Evolutionary conservation across 1,140 invertebrate species (phyloP).

Genomic region (Ceratosolen fusciceps): DNA sequence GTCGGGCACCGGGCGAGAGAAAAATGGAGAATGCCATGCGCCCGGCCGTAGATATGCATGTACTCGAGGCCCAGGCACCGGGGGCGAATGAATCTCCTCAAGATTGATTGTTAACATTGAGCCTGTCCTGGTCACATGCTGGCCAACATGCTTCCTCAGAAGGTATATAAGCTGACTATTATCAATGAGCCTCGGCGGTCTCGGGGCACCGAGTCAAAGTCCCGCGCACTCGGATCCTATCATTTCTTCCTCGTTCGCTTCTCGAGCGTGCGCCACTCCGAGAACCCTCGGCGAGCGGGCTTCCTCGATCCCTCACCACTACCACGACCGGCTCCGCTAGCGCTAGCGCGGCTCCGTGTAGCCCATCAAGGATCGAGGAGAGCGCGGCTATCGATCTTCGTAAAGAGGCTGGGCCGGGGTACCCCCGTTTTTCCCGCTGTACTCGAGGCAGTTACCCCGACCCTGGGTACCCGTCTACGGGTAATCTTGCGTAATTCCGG

Average conservation of each 20-base stretch:
- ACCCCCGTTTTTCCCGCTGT: too few relatives aligned
- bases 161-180: background rate
- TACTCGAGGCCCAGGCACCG: background rate
- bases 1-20: too few relatives aligned
- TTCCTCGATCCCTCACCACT: too few relatives aligned
- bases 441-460: too few relatives aligned
- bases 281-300: background rate
- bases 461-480: too few relatives aligned
- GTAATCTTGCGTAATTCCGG: background rate
- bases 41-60: background rate
- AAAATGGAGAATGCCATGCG: background rate
- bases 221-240: background rate
- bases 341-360: too few relatives aligned
- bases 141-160: background rate
- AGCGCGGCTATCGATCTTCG: too few relatives aligned
- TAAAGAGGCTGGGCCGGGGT: too few relatives aligned
- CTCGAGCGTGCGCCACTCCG: background rate
- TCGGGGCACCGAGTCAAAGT: background rate
- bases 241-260: background rate
- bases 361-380: too few relatives aligned
- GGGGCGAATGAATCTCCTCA: background rate
- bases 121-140: background rate
- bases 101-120: constrained; percentile 4
- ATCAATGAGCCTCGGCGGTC: background rate
- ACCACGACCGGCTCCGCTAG: too few relatives aligned